Conservation (phyloP, 2,797 vertebrate species). For the Semaprochilodus insignis region DNA sequence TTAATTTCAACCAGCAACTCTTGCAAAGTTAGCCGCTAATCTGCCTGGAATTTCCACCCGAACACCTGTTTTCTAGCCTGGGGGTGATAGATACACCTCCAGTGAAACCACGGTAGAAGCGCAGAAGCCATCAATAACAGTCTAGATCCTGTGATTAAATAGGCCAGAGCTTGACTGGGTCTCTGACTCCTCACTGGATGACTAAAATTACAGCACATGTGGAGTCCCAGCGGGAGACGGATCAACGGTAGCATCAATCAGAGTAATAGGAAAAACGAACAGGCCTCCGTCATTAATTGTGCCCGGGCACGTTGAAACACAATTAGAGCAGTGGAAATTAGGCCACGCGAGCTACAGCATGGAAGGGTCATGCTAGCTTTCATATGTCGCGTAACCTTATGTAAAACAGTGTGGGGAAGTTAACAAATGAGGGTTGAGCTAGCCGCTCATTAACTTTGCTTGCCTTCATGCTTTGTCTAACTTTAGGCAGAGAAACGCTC, state of each 20-base stretch:
- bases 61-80: slow-evolving; percentile 49
- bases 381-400: slow-evolving; percentile 39
- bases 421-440: background rate
- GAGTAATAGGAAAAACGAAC: slow-evolving; percentile 62
- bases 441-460: slow-evolving; percentile 13
- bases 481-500: background rate
- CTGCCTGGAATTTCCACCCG: slow-evolving; percentile 7
- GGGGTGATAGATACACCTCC: slow-evolving; percentile 46
- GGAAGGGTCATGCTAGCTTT: slow-evolving; percentile 49
- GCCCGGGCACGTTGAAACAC: slow-evolving; percentile 67
- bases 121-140: slow-evolving; percentile 55
- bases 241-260: slow-evolving; percentile 72
- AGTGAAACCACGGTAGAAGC: slow-evolving; percentile 29
- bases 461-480: background rate
- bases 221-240: slow-evolving; percentile 54
- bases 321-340: slow-evolving; percentile 74
- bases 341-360: slow-evolving; percentile 60
- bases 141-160: slow-evolving; percentile 54
- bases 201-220: slow-evolving; percentile 59
- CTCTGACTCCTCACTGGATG: slow-evolving; percentile 47
- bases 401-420: background rate
- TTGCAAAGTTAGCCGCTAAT: slow-evolving; percentile 30
- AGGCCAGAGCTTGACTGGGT: slow-evolving; percentile 58
- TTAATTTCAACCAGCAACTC: background rate
- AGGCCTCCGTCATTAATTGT: slow-evolving; percentile 72